Evolutionary conservation across 64 coral and sea anemone species (phyloP).

Genomic region (Actinia tenebrosa): DNA sequence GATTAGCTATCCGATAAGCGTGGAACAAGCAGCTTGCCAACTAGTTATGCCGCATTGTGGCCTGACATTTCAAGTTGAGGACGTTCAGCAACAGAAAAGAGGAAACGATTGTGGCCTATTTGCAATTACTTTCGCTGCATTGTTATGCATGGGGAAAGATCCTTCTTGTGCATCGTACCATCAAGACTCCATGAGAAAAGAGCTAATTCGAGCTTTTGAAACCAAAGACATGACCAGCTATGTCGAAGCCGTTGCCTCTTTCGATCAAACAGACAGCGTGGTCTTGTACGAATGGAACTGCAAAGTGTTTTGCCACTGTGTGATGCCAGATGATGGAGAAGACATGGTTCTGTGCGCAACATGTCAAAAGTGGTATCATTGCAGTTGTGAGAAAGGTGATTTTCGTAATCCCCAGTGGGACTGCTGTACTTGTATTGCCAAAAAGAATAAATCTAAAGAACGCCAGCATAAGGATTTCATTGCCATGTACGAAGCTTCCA

Average conservation of each 20-base stretch:
- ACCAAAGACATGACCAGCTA: no score
- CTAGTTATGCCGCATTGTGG: not conserved
- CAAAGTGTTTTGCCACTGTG: slow-evolving; percentile 24
- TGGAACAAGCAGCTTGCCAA: slow-evolving; percentile 44
- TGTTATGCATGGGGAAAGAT: slow-evolving; percentile 21
- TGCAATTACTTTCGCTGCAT: not conserved
- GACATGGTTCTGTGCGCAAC: slow-evolving; percentile 17
- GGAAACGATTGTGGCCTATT: slow-evolving; percentile 50
- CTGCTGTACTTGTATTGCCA: not conserved
- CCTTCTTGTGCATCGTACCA: not conserved
- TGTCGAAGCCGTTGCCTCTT: no score
- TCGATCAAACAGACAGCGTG: no score
- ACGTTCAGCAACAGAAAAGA: slow-evolving; percentile 55
- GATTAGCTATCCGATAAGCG: slow-evolving; percentile 40
- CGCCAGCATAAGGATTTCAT: not conserved
- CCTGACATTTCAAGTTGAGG: slow-evolving; percentile 11
- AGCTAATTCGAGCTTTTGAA: not conserved
- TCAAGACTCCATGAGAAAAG: slow-evolving; percentile 34
- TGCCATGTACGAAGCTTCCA: not conserved
- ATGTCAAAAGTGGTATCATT: slow-evolving; percentile 34
- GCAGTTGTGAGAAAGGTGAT: slow-evolving; percentile 22
- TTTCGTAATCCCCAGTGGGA: not conserved
- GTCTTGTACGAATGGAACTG: slow-evolving; percentile 1
- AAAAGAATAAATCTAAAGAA: not conserved
- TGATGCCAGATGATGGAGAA: slow-evolving; percentile 48